Conservation (phyloP, 2,113 vertebrate species). For the Silurus asotus region DNA sequence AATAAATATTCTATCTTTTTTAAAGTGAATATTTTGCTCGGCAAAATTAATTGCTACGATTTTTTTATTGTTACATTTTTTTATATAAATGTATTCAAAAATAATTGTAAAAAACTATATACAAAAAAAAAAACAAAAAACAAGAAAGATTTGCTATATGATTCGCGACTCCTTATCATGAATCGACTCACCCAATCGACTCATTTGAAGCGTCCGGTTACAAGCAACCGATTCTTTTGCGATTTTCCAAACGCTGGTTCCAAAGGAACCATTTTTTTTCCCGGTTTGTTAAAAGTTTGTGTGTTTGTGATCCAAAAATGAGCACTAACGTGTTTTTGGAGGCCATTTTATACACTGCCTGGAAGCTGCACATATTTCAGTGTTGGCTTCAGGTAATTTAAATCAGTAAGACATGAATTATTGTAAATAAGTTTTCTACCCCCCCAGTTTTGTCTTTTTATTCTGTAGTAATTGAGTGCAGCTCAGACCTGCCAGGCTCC, state of each 20-base stretch:
- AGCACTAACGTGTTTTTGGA: neutral
- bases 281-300: neutral
- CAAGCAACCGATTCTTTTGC: neutral
- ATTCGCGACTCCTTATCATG: neutral
- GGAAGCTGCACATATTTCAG: constrained; percentile 34
- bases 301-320: constrained; percentile 12
- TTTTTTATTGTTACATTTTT: neutral
- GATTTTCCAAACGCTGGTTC: neutral
- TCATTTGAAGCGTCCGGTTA: neutral
- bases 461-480: neutral
- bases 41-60: neutral
- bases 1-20: neutral
- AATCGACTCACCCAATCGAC: neutral
- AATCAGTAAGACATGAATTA: neutral
- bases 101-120: neutral
- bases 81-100: neutral
- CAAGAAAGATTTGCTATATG: neutral
- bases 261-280: neutral
- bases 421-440: neutral
- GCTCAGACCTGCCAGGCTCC: neutral
- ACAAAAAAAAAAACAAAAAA: neutral
- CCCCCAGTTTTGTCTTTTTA: neutral
- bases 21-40: neutral
- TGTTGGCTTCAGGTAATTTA: constrained; percentile 45
- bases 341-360: constrained; percentile 6